Percentiles rank a stretch among this genome's conserved stretches.
Conservation (phyloP, 2,797 vertebrate genomes). For the Toxotes lorentzi region DNA sequence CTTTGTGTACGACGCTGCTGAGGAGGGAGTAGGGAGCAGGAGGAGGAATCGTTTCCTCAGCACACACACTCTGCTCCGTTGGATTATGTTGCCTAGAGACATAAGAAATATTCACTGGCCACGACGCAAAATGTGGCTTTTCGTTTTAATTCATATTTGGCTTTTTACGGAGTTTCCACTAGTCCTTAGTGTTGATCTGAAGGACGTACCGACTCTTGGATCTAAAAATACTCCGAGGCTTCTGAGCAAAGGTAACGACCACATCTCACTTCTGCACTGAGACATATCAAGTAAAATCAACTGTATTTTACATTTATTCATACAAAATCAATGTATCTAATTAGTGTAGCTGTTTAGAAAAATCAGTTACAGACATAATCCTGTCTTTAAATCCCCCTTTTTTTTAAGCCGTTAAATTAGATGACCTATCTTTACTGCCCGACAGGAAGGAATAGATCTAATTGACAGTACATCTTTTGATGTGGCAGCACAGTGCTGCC, state of each 20-base stretch:
- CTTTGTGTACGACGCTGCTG: too few species aligned
- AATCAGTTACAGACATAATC: neutral
- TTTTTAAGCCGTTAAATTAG: neutral
- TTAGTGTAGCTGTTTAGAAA: neutral
- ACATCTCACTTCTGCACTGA: neutral
- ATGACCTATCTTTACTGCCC: neutral
- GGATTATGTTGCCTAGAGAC: too few species aligned
- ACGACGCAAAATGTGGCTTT: conserved; percentile 43
- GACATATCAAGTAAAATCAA: rapidly evolving
- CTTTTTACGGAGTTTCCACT: conserved; percentile 28
- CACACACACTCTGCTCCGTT: too few species aligned
- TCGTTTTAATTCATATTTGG: conserved; percentile 1
- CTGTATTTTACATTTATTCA: neutral
- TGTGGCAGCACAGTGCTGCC: neutral
- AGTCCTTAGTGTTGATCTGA: neutral
- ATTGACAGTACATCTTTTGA: neutral
- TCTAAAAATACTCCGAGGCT: conserved; percentile 58
- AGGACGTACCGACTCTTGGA: conserved; percentile 61
- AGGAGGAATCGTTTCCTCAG: too few species aligned
- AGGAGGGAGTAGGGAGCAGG: too few species aligned
- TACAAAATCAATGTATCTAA: neutral
- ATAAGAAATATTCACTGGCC: too few species aligned
- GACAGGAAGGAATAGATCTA: neutral
- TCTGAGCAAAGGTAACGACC: conserved; percentile 54
- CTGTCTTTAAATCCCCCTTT: neutral